Conservation (phyloP, 2,797 vertebrate species). For the Melanotaenia pygmaea region DNA sequence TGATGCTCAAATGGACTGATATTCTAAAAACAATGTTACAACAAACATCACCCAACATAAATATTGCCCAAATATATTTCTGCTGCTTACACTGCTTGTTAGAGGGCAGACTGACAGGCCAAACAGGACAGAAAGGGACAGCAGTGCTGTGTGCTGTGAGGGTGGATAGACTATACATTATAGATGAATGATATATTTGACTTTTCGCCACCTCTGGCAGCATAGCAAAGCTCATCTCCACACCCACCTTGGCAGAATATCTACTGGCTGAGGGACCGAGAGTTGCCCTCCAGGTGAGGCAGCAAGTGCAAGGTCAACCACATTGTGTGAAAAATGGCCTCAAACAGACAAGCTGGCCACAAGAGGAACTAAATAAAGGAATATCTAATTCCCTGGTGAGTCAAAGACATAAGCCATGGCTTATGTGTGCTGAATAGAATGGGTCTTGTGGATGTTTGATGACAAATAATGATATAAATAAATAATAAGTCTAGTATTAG, state of each 20-base stretch:
- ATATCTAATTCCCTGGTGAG: constrained; percentile 38
- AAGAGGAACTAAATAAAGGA: constrained; percentile 15
- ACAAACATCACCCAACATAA: constrained; percentile 2
- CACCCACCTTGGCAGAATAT: constrained; percentile 16
- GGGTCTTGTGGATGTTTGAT: not conserved
- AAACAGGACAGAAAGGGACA: constrained; percentile 17
- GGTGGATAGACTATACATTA: constrained; percentile 11
- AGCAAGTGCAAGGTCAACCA: constrained; percentile 46
- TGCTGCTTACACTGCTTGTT: not conserved
- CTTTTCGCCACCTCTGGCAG: constrained; percentile 28
- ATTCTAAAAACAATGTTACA: constrained; percentile 25
- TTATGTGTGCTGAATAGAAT: not conserved
- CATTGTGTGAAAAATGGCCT: constrained; percentile 29
- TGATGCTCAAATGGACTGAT: constrained; percentile 33
- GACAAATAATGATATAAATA: not conserved
- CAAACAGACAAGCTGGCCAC: constrained; percentile 3
- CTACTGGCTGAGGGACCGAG: constrained; percentile 8
- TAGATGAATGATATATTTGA: constrained; percentile 30
- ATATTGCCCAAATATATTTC: constrained; percentile 2
- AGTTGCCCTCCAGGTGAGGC: constrained; percentile 24
- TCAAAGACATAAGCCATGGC: constrained; percentile 18
- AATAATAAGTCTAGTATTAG: constrained; percentile 2
- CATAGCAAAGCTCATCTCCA: constrained; percentile 23
- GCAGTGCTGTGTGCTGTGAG: not conserved
- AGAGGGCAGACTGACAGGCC: constrained; percentile 10